These are phyloP conservation scores for Meda fulgida DNA, from an alignment of 2,797 vertebrate genomes.

Conservation along the genomic window DNA sequence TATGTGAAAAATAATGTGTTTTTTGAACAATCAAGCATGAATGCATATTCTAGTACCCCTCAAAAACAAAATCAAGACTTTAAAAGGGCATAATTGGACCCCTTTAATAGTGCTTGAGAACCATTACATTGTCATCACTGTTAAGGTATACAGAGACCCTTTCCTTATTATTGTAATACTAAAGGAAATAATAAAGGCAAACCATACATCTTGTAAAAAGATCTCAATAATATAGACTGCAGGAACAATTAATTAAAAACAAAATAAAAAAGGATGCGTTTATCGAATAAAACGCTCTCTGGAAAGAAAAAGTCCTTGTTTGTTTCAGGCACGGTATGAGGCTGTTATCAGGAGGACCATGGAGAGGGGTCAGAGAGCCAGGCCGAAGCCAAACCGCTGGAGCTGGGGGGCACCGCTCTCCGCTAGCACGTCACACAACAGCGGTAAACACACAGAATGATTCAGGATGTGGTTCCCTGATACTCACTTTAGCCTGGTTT, in stretches of 20 bases:
- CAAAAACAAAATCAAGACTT: no score
- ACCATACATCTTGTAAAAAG: not conserved
- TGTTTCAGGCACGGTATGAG: conserved; percentile 87
- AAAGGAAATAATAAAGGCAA: not conserved
- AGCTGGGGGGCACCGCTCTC: conserved; percentile 90
- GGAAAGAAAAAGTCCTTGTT: conserved; percentile 1
- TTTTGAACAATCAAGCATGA: no score
- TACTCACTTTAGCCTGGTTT: not conserved
- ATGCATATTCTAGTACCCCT: no score
- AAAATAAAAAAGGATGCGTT: not conserved
- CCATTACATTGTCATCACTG: not conserved
- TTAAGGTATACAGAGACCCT: not conserved
- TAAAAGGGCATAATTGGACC: no score
- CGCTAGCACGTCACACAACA: conserved; percentile 70
- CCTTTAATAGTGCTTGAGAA: not conserved
- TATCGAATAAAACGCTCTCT: not conserved
- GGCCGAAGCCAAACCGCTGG: conserved; percentile 89
- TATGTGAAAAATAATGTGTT: no score
- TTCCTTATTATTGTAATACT: not conserved
- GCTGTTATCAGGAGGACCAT: conserved; percentile 90
- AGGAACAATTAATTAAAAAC: not conserved
- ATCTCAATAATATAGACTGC: not conserved
- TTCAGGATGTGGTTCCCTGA: not conserved
- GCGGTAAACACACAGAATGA: conserved; percentile 44
- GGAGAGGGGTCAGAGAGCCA: conserved; percentile 89